Evolutionary conservation across 2,888 invertebrate genomes (phyloP).

Genomic region (Periphyllus acericola): DNA sequence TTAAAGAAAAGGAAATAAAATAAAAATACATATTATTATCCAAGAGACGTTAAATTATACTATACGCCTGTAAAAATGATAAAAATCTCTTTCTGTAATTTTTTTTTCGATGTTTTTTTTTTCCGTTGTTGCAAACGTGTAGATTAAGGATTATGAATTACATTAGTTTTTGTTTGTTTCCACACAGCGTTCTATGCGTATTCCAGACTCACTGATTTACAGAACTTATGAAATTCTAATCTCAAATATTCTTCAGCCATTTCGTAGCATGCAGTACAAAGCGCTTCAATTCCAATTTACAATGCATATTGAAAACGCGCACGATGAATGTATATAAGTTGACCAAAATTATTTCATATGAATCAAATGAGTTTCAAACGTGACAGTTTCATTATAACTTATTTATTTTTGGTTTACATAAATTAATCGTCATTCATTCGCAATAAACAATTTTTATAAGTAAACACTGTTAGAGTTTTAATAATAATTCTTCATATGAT

Average conservation of each 20-base stretch:
- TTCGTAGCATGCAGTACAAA: background rate
- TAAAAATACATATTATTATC: background rate
- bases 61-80: constrained; percentile 31
- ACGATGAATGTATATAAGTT: no score
- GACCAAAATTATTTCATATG: background rate
- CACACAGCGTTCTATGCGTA: background rate
- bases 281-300: background rate
- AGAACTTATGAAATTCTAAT: background rate
- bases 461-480: background rate
- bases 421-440: constrained; percentile 9
- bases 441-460: constrained; percentile 12
- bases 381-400: background rate
- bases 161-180: background rate
- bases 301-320: background rate
- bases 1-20: constrained; percentile 14
- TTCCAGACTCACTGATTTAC: background rate
- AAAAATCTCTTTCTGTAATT: constrained; percentile 23
- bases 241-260: background rate
- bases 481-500: background rate
- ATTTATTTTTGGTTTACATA: constrained; percentile 9
- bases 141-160: constrained; percentile 13
- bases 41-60: constrained; percentile 21
- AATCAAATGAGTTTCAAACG: background rate
- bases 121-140: background rate
- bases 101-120: background rate